Percentiles rank a stretch among this genome's conserved stretches.
phyloP scores from a whole-genome alignment of 2,888 invertebrate genomes.

The Heteropelma amictum region DNA sequence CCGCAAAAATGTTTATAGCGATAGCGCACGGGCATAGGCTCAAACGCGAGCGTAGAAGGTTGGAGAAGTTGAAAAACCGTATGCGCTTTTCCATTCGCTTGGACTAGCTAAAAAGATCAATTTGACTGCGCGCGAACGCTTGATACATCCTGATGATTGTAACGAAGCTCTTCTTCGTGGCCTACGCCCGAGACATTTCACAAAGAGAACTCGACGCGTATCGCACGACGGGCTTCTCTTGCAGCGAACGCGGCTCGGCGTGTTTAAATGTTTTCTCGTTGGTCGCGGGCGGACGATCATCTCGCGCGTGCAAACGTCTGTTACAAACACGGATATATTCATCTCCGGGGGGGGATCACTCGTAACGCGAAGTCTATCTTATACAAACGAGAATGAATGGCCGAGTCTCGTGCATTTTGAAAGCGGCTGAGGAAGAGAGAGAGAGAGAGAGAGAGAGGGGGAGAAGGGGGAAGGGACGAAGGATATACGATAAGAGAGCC shows the following conservation, averaged over 20 bases:
- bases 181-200: conserved; percentile 32
- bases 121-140: conserved; percentile 33
- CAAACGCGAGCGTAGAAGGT: conserved; percentile 36
- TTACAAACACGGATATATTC: neutral
- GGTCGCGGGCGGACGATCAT: conserved; percentile 18
- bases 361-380: conserved; percentile 38
- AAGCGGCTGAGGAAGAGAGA: conserved; percentile 27
- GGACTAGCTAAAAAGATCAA: conserved; percentile 50
- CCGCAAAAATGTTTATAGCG: conserved; percentile 8
- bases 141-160: conserved; percentile 44
- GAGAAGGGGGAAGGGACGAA: conserved; percentile 37
- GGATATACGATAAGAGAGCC: conserved; percentile 56
- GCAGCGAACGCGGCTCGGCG: conserved; percentile 25
- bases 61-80: conserved; percentile 12
- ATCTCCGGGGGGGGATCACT: conserved; percentile 6
- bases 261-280: conserved; percentile 31
- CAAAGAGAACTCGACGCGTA: conserved; percentile 14
- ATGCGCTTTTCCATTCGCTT: neutral
- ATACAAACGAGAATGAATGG: conserved; percentile 42
- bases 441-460: conserved; percentile 31
- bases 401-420: conserved; percentile 25
- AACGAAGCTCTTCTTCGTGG: conserved; percentile 22
- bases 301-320: conserved; percentile 5
- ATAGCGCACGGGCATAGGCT: conserved; percentile 12
- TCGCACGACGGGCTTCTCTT: conserved; percentile 4